These are phyloP conservation scores for Ctenodactylus gundi DNA, from an alignment of 2,113 vertebrate genomes.

Conservation along the genomic window DNA sequence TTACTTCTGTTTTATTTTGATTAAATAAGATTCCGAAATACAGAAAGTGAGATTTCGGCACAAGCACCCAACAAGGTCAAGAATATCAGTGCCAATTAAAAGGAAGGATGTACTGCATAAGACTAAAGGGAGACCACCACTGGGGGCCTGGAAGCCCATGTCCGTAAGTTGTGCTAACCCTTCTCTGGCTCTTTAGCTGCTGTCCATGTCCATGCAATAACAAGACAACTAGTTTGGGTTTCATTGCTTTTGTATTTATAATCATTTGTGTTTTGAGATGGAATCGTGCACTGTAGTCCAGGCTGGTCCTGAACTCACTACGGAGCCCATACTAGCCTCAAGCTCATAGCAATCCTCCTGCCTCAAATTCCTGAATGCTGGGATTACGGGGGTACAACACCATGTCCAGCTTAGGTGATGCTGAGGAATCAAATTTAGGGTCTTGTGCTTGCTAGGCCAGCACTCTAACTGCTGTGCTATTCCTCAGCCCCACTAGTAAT, in stretches of 20 bases:
- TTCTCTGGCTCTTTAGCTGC: background rate
- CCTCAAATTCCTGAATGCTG: too few relatives aligned
- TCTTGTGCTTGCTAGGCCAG: too few relatives aligned
- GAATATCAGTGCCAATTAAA: conserved; percentile 58
- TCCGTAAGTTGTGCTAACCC: conserved; percentile 6
- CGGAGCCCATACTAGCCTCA: too few relatives aligned
- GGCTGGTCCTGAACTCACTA: too few relatives aligned
- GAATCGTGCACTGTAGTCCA: too few relatives aligned
- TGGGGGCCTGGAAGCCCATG: conserved; percentile 55
- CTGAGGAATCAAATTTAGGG: too few relatives aligned
- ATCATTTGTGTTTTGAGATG: too few relatives aligned
- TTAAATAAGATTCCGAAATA: conserved; percentile 74
- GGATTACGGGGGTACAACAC: too few relatives aligned
- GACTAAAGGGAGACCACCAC: conserved; percentile 80
- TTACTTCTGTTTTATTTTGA: conserved; percentile 47
- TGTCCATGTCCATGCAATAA: background rate
- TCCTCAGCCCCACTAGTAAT: too few relatives aligned
- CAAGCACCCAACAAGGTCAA: conserved; percentile 64
- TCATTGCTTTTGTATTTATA: background rate
- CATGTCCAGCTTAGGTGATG: too few relatives aligned
- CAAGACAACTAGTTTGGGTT: background rate
- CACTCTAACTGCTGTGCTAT: too few relatives aligned
- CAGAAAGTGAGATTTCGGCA: conserved; percentile 72
- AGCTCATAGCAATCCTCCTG: too few relatives aligned
- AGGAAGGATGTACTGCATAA: conserved; percentile 67